phyloP scores from a whole-genome alignment of 2,888 invertebrate genomes.

The Stenotaenia linearis region DNA sequence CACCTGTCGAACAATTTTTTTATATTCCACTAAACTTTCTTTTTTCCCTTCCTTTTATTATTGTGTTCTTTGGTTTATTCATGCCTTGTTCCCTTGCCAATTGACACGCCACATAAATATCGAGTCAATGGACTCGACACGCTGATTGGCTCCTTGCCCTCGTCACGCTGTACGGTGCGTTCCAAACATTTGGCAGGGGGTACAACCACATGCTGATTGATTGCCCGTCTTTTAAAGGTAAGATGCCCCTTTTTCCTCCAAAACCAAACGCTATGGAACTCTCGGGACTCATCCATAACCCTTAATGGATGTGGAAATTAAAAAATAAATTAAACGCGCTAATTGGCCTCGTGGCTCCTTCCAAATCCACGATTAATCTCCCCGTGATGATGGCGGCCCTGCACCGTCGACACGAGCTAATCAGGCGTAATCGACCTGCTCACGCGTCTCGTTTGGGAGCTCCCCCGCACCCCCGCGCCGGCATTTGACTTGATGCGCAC shows the following conservation, averaged over 20 bases:
- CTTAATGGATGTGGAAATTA: conserved; percentile 13
- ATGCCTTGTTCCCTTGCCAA: background rate
- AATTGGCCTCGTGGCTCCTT: conserved; percentile 34
- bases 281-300: conserved; percentile 27
- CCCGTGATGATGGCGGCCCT: background rate
- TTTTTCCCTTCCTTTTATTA: background rate
- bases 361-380: conserved; percentile 36
- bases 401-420: conserved; percentile 28
- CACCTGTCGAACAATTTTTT: background rate
- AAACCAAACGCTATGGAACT: background rate
- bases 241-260: background rate
- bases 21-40: background rate
- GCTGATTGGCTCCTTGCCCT: conserved; percentile 17
- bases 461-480: background rate
- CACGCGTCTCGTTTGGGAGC: conserved; percentile 13
- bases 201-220: background rate
- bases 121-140: conserved; percentile 20
- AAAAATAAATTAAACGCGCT: conserved; percentile 33
- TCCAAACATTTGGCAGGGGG: background rate
- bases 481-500: background rate
- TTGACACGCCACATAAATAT: conserved; percentile 24
- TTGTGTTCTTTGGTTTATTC: conserved; percentile 18
- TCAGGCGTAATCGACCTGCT: conserved; percentile 34
- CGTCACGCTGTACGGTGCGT: background rate
- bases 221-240: background rate